Percentiles rank a stretch among this genome's conserved stretches.
phyloP scores from a whole-genome alignment of 2,113 vertebrate species.

The Leptobrachium ailaonicum region DNA sequence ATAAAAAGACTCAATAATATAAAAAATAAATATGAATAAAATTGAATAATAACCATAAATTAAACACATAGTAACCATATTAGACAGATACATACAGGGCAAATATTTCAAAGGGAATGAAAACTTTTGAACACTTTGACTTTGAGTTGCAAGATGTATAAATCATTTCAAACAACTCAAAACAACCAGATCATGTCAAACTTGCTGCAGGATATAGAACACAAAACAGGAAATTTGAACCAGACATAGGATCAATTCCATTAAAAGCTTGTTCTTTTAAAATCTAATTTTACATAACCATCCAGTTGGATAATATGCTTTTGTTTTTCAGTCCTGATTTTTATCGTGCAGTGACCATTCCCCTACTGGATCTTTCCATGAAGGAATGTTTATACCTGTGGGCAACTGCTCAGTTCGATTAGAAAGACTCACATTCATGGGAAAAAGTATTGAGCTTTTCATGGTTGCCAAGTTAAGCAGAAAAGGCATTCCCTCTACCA shows the following conservation, averaged over 20 bases:
- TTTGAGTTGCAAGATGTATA: not conserved
- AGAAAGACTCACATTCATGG: conserved; percentile 81
- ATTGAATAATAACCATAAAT: no score
- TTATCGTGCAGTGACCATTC: conserved; percentile 66
- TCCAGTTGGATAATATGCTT: conserved; percentile 64
- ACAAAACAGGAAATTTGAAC: conserved; percentile 60
- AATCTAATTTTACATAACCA: conserved; percentile 63
- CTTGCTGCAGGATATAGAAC: conserved; percentile 20
- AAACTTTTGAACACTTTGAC: no score
- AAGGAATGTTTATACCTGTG: conserved; percentile 76
- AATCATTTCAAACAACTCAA: conserved; percentile 11
- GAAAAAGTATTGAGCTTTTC: conserved; percentile 62
- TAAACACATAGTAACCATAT: no score
- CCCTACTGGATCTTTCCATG: conserved; percentile 60
- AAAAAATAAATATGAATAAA: no score
- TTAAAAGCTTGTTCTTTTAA: conserved; percentile 60
- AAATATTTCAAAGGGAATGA: no score
- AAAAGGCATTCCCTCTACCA: conserved; percentile 72
- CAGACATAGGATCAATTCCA: conserved; percentile 58
- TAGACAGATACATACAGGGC: no score
- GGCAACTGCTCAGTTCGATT: conserved; percentile 67
- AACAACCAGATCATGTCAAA: conserved; percentile 19
- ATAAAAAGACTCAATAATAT: no score
- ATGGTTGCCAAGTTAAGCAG: conserved; percentile 78
- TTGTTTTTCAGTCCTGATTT: conserved; percentile 68